phyloP scores from a whole-genome alignment of 2,888 invertebrate genomes.

The Heliconius ethilla region DNA sequence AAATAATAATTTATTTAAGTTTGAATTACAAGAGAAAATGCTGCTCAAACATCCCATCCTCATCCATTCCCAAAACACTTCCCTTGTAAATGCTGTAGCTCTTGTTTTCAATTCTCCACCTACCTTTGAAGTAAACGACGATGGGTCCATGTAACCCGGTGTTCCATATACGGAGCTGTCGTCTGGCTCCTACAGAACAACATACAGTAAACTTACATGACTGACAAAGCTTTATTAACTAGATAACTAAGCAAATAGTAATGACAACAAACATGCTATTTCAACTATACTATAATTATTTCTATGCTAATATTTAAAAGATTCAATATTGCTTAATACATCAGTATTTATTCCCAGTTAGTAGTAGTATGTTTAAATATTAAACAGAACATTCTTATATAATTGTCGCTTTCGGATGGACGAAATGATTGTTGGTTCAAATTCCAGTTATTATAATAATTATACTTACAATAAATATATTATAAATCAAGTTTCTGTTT shows the following conservation, averaged over 20 bases:
- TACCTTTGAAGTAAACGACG: conserved; percentile 88
- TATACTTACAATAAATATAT: no score
- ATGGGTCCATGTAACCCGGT: conserved; percentile 92
- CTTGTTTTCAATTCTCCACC: conserved; percentile 7
- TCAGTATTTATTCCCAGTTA: not conserved
- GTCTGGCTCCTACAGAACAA: conserved; percentile 82
- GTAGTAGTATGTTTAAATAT: not conserved
- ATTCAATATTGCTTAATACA: not conserved
- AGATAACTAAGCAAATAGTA: not conserved
- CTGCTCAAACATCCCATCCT: no score
- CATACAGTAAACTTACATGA: not conserved
- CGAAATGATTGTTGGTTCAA: not conserved
- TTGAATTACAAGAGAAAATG: no score
- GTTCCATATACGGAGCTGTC: conserved; percentile 86
- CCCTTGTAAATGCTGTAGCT: no score
- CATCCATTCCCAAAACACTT: no score
- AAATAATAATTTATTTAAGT: no score
- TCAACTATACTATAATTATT: not conserved
- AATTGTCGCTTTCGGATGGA: no score
- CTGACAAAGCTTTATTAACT: not conserved
- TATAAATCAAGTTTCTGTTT: no score
- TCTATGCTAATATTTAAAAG: not conserved
- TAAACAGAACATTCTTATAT: not conserved
- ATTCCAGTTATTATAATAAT: no score
- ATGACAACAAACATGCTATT: not conserved